These are phyloP conservation scores for Heteronetta atricapilla DNA, from an alignment of 2,113 vertebrate genomes.

Conservation along the genomic window DNA sequence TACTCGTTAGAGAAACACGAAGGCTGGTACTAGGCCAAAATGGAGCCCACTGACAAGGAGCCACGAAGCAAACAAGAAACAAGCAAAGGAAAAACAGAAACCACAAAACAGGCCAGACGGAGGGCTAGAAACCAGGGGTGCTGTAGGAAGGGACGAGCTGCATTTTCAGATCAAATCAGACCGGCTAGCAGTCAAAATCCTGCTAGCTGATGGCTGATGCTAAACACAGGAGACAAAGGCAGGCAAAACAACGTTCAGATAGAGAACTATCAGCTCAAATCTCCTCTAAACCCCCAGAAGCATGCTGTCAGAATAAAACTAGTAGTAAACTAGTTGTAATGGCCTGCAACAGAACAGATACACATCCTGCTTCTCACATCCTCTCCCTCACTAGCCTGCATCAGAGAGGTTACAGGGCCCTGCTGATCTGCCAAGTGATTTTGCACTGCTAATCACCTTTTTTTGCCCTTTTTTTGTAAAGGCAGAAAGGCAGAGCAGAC, in stretches of 20 bases:
- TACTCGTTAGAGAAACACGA: neutral
- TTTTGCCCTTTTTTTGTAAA: too few species aligned
- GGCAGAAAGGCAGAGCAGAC: neutral
- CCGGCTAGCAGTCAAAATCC: neutral
- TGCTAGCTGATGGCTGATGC: neutral
- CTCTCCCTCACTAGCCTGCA: neutral
- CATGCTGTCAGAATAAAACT: neutral
- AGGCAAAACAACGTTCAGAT: neutral
- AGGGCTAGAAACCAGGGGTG: neutral
- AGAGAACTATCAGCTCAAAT: neutral
- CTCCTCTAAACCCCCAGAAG: neutral
- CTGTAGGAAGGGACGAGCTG: neutral
- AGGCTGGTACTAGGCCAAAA: neutral
- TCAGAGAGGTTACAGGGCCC: neutral
- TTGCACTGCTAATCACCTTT: neutral
- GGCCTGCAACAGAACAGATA: neutral
- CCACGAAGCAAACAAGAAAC: neutral
- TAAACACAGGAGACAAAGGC: neutral
- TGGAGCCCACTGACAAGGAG: neutral
- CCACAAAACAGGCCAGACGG: neutral
- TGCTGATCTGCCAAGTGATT: neutral
- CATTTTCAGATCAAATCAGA: conserved; percentile 1
- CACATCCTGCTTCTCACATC: neutral
- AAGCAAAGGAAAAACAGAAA: conserved; percentile 1
- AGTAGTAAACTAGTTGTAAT: neutral